These are phyloP conservation scores for Drosophila nr. perissopoda DNA, from an alignment of 2,888 invertebrate genomes.

Conservation along the genomic window DNA sequence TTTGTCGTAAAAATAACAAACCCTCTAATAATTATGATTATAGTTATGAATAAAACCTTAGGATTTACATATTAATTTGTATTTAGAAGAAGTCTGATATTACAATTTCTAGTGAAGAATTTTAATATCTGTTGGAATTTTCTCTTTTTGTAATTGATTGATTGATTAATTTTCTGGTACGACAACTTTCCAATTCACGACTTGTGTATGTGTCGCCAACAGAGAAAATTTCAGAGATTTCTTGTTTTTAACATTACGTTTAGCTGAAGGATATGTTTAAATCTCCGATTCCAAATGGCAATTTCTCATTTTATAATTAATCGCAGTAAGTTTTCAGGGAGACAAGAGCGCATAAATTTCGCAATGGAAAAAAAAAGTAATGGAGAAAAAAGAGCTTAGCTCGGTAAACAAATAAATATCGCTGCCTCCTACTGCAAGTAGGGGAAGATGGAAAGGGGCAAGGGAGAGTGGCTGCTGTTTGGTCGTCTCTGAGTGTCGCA, in stretches of 20 bases:
- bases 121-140: neutral
- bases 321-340: constrained; percentile 49
- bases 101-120: neutral
- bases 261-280: constrained; percentile 27
- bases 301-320: constrained; percentile 60
- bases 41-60: neutral
- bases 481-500: constrained; percentile 65
- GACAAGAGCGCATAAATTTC: constrained; percentile 46
- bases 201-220: neutral
- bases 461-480: constrained; percentile 15
- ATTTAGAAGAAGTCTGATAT: neutral
- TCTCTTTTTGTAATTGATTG: constrained; percentile 1
- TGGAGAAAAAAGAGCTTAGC: constrained; percentile 30
- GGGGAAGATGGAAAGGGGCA: neutral
- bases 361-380: constrained; percentile 11
- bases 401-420: constrained; percentile 55
- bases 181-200: constrained; percentile 3
- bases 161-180: constrained; percentile 2
- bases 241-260: neutral
- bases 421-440: constrained; percentile 31
- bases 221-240: neutral
- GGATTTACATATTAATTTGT: neutral
- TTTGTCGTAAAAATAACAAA: neutral
- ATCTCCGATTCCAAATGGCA: constrained; percentile 5
- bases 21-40: neutral